phyloP scores from a whole-genome alignment of 2,113 vertebrate species.

The Poeciliopsis occidentalis region DNA sequence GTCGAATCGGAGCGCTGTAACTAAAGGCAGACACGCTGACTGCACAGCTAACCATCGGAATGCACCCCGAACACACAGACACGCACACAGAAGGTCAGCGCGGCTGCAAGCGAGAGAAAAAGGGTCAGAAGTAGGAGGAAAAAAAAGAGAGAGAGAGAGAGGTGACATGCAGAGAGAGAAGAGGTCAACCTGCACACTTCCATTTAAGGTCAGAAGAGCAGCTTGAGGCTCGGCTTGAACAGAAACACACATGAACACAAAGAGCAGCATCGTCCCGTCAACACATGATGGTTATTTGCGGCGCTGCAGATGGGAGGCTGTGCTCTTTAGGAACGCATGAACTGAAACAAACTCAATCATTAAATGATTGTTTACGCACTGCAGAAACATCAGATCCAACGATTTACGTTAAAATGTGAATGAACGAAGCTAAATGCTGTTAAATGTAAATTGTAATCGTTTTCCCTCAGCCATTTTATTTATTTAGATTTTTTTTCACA shows the following conservation, averaged over 20 bases:
- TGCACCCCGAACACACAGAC: conserved; percentile 42
- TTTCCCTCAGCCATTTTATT: too few species aligned
- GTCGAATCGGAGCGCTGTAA: conserved; percentile 35
- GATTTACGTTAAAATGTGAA: too few species aligned
- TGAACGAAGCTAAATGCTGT: too few species aligned
- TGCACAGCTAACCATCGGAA: conserved; percentile 67
- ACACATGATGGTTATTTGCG: conserved; percentile 49
- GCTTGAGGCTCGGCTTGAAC: conserved; percentile 13
- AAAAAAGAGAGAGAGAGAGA: background rate
- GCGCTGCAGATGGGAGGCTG: conserved; percentile 11
- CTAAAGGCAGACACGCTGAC: conserved; percentile 63
- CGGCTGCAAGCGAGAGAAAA: conserved; percentile 8
- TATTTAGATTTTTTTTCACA: too few species aligned
- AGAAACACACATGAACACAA: conserved; percentile 15
- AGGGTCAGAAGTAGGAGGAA: conserved; percentile 17
- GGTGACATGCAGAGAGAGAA: background rate
- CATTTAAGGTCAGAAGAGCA: conserved; percentile 39
- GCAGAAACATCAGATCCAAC: background rate
- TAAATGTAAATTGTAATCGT: too few species aligned
- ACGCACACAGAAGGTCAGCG: conserved; percentile 26
- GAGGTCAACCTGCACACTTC: conserved; percentile 28
- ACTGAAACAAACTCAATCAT: background rate
- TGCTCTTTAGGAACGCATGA: background rate
- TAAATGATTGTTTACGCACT: background rate
- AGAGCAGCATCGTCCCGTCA: conserved; percentile 12